Base-by-base conservation (phyloP, 2,797 vertebrate species). In the Ataeniobius toweri region DNA sequence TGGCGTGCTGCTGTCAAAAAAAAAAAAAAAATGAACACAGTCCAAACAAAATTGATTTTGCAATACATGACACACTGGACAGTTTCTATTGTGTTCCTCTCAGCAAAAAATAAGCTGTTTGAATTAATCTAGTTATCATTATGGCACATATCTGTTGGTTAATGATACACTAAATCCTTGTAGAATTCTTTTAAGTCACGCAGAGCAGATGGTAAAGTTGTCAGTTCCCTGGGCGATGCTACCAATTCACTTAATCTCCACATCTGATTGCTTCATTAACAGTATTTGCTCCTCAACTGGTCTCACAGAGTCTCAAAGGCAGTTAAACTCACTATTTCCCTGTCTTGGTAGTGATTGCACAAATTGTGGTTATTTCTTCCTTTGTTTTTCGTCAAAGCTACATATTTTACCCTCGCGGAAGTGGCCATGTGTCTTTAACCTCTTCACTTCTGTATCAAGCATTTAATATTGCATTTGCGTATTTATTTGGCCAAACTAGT, bases 201-300 rank as follows among this genome's bases (percentile, higher is more conserved):
- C 71, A 26, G 71, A 83, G 70, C 84, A 84, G 71, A 85, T 83
- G 77, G 79, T 51, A n/a, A 73, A 72, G 75, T 85, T 48, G 6
- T 24, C 51, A 53, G 10, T 72, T 85, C n/a, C 72, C 67, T 13
- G 41, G 48, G 77, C 77, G 67, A 86, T 55, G 48, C 84, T 67
- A 70, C 63, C 70, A 75, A 61, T 77, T 83, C 53, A 79, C n/a
- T 87, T 75, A 75, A 80, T 89, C 79, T 73, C 75, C 80, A 50
- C 70, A 82, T 89, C 82, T 84, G 82, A 87, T 90, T 81, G 78
- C 79, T 89, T 85, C 41, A 83, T 89, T 69, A 84, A 10, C 61
- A 58, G 6, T 75, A 59, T 89, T 88, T 80, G 73, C 63, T 78
- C 58, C 79, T 80, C 26, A 68, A 68, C 73, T 79, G 75, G 75